Evolutionary conservation across 2,113 vertebrate genomes (phyloP), one percentile per base, ranked within the genome.

Genomic region (Passer montanus): DNA sequence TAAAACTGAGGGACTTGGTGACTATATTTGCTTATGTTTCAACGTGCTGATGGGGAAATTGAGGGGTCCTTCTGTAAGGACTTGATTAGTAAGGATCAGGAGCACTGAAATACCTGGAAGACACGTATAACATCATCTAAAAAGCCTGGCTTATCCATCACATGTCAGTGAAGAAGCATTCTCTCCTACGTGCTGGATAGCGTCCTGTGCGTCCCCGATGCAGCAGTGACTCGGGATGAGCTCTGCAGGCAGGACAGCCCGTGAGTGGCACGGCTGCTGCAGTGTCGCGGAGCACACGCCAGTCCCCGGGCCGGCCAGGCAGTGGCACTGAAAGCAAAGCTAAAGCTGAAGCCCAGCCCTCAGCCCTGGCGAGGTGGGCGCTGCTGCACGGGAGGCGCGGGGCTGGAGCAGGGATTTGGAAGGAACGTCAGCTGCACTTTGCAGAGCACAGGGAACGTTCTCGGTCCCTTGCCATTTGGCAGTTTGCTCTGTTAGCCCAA

Each of bases 241-340:
- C 50, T 60, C n/a, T 62, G 39, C 3, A 4, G 4, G 15, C 2
- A 5, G 83, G 22, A 10, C 24, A 66, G 75, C 37, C 64, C 23
- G 21, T 13, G 31, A 12, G 26, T 31, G 21, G 8, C 64, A 10
- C 5, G 46, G 0, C 33, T 44, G 37, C 77, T 50, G 58, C 3
- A 1, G n/a, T 6, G 41, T 41, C 41, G 41, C 5, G 30, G 58
- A 66, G 63, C 44, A 14, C 84, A 53, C 39, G 78, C 78, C 87
- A 76, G 82, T 95, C 70, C 89, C 72, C 2, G 6, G 23, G 27
- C 79, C 49, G 87, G 87, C 93, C 94, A 94, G 84, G 94, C 90
- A 92, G 95, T 13, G 96, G 93, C 96, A 95, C 91, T 94, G 93
- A 70, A 93, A 78, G 92, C 95, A 67, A 85, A 80, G 92, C 85